These are phyloP conservation scores for Agrotis segetum DNA, from an alignment of 2,888 invertebrate species.

Conservation along the genomic window DNA sequence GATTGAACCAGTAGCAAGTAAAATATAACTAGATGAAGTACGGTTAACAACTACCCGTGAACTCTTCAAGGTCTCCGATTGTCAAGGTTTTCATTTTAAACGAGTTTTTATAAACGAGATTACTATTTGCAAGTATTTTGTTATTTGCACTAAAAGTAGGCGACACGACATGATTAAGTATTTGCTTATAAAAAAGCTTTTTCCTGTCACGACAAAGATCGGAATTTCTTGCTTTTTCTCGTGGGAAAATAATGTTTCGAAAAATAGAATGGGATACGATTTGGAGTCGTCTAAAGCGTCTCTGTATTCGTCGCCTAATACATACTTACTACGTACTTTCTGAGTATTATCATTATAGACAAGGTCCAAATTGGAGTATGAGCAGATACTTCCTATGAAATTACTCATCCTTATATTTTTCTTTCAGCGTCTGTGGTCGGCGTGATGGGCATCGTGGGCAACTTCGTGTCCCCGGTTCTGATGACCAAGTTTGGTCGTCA, in stretches of 20 bases:
- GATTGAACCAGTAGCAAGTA: neutral
- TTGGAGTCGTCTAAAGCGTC: no score
- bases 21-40: conserved; percentile 14
- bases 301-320: no score
- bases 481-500: conserved; percentile 92
- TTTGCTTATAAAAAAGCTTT: neutral
- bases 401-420: conserved; percentile 5
- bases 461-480: conserved; percentile 87
- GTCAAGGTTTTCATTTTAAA: conserved; percentile 49
- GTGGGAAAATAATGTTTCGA: no score
- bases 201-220: neutral
- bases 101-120: conserved; percentile 37
- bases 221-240: neutral
- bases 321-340: no score
- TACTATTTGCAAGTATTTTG: conserved; percentile 39
- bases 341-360: neutral
- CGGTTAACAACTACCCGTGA: conserved; percentile 39
- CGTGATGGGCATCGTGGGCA: conserved; percentile 87
- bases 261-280: no score
- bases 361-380: no score
- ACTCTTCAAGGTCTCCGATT: conserved; percentile 40
- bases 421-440: conserved; percentile 86
- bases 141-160: conserved; percentile 23
- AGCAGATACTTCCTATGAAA: neutral
- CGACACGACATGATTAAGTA: conserved; percentile 21